A percentile compares a stretch with the other conserved stretches of the same genome.
Conservation (phyloP, 2,113 vertebrate genomes). For the Ahaetulla prasina region DNA sequence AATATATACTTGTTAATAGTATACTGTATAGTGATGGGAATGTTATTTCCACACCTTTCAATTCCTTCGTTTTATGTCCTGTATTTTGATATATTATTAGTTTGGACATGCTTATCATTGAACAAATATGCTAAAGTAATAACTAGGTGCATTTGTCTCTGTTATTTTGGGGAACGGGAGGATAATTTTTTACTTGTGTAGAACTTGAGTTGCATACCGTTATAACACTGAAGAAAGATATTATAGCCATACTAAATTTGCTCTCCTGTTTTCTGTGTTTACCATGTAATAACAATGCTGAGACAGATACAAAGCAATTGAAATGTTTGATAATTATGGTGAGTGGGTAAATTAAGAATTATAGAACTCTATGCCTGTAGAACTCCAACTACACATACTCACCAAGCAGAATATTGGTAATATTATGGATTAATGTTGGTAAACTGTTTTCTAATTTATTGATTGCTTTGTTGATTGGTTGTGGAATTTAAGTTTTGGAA, state of each 20-base stretch:
- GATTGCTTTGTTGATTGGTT: background rate
- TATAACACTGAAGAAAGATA: background rate
- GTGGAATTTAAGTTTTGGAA: background rate
- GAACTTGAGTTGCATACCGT: background rate
- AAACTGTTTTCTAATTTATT: background rate
- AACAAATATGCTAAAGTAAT: background rate
- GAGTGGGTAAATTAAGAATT: background rate
- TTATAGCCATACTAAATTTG: background rate
- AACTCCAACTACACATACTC: background rate
- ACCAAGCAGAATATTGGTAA: background rate
- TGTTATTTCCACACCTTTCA: background rate
- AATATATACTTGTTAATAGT: background rate
- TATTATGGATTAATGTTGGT: background rate
- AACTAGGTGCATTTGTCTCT: background rate
- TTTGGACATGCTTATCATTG: background rate
- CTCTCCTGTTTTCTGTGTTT: background rate
- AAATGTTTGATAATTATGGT: background rate
- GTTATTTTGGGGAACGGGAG: background rate
- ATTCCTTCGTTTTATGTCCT: background rate
- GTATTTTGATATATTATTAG: background rate
- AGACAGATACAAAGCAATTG: background rate
- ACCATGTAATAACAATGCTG: background rate
- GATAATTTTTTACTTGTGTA: background rate
- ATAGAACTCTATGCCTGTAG: background rate
- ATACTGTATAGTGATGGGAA: background rate